Conservation (phyloP, 2,888 invertebrate genomes). For the Bruchidius siliquastri region DNA sequence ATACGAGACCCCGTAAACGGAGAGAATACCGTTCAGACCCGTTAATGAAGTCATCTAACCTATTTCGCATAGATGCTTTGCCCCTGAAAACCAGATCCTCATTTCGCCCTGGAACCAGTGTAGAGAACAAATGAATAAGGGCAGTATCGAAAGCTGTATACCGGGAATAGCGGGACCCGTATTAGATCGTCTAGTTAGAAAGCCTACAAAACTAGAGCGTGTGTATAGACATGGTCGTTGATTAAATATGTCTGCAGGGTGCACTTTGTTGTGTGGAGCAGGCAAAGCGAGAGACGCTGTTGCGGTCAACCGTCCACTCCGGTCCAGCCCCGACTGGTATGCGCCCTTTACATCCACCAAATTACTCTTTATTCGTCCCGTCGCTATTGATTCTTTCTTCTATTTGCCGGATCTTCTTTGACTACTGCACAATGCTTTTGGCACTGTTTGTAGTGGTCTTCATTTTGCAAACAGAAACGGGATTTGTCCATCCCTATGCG, state of each 20-base stretch:
- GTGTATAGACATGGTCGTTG: constrained; percentile 9
- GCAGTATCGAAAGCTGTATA: no score
- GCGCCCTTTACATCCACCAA: constrained; percentile 25
- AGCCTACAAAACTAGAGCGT: constrained; percentile 7
- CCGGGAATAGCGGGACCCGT: no score
- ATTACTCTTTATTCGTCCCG: constrained; percentile 15
- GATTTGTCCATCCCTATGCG: no score
- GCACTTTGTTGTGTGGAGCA: constrained; percentile 16
- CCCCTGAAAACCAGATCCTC: no score
- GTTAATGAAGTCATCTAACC: no score
- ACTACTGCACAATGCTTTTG: no score
- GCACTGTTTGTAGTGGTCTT: neutral
- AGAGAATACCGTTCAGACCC: no score
- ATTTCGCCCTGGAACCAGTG: no score
- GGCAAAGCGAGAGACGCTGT: constrained; percentile 30
- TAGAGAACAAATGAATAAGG: no score
- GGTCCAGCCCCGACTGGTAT: constrained; percentile 10
- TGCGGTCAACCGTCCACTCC: constrained; percentile 25
- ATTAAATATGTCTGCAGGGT: constrained; percentile 22
- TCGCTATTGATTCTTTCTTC: constrained; percentile 15
- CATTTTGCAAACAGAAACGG: neutral
- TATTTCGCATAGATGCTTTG: no score
- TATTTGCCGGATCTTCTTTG: constrained; percentile 15
- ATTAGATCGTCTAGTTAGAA: neutral
- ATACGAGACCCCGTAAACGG: no score